These are phyloP conservation scores for Actenoides hombroni DNA, from an alignment of 2,113 vertebrate species.

Conservation along the genomic window DNA sequence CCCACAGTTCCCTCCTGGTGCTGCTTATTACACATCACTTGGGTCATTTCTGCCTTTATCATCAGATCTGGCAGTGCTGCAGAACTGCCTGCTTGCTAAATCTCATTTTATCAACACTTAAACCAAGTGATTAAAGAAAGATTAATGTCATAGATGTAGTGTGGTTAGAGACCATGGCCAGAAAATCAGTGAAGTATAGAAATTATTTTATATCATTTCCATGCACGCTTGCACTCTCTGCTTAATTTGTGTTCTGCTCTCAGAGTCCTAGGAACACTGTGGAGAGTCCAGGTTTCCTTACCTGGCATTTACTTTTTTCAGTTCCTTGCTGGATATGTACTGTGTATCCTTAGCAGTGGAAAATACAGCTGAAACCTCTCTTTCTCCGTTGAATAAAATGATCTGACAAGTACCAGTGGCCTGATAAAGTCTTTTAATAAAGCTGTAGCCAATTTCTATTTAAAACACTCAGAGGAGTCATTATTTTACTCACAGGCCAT, in stretches of 20 bases:
- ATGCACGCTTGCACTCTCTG: not conserved
- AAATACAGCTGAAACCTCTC: not conserved
- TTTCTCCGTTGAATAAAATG: not conserved
- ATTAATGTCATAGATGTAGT: not conserved
- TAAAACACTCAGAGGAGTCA: not conserved
- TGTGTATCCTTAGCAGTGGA: not conserved
- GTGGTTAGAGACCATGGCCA: not conserved
- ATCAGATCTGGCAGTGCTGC: not conserved
- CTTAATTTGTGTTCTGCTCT: not conserved
- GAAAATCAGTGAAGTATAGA: not conserved
- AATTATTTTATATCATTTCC: not conserved
- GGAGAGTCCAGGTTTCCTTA: not conserved
- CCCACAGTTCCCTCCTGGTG: not conserved
- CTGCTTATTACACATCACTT: not conserved
- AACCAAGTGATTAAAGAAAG: not conserved
- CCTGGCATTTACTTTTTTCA: not conserved
- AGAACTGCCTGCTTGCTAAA: not conserved
- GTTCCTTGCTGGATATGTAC: not conserved
- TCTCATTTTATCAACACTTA: not conserved
- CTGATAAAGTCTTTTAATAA: not conserved
- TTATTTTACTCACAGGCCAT: not conserved
- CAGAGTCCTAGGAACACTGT: not conserved
- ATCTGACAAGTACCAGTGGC: not conserved
- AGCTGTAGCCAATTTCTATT: conserved; percentile 6
- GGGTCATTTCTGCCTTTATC: not conserved